These are phyloP conservation scores for Elysia chlorotica DNA, from an alignment of 1,140 invertebrate species.

Conservation along the genomic window DNA sequence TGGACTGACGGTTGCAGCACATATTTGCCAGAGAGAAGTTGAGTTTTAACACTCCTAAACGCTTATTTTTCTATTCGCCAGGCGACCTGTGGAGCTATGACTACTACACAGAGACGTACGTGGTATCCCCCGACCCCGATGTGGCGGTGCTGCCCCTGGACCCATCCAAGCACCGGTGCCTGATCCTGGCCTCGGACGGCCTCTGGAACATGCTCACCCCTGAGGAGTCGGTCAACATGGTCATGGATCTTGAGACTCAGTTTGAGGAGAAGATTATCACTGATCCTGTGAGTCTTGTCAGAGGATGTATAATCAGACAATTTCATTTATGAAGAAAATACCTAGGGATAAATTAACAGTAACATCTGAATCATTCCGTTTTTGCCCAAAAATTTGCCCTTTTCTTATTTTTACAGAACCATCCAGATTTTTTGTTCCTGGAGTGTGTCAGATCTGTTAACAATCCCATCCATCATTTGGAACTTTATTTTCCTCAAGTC, in stretches of 20 bases:
- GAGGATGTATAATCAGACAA: neutral
- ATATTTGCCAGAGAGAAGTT: too few relatives aligned
- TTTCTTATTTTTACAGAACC: too few relatives aligned
- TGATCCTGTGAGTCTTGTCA: constrained; percentile 42
- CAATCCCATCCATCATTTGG: too few relatives aligned
- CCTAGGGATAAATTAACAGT: too few relatives aligned
- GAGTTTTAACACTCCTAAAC: too few relatives aligned
- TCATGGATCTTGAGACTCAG: constrained; percentile 62
- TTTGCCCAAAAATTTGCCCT: too few relatives aligned
- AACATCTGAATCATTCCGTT: too few relatives aligned
- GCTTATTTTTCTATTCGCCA: too few relatives aligned
- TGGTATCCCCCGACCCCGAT: constrained; percentile 97
- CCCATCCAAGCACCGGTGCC: constrained; percentile 77
- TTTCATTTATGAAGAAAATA: too few relatives aligned
- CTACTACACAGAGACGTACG: constrained; percentile 83
- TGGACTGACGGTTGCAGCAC: neutral
- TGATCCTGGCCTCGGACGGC: constrained; percentile 95
- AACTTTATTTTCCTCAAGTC: too few relatives aligned
- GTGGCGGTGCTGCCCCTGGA: constrained; percentile 86
- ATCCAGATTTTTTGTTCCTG: too few relatives aligned
- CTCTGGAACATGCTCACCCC: constrained; percentile 93
- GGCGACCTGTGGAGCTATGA: constrained; percentile 98
- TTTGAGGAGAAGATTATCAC: constrained; percentile 53
- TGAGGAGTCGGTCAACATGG: constrained; percentile 81
- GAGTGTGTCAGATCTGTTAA: too few relatives aligned